Base-by-base conservation (phyloP, 2,797 vertebrate species). In the Hemitrygon akajei region DNA sequence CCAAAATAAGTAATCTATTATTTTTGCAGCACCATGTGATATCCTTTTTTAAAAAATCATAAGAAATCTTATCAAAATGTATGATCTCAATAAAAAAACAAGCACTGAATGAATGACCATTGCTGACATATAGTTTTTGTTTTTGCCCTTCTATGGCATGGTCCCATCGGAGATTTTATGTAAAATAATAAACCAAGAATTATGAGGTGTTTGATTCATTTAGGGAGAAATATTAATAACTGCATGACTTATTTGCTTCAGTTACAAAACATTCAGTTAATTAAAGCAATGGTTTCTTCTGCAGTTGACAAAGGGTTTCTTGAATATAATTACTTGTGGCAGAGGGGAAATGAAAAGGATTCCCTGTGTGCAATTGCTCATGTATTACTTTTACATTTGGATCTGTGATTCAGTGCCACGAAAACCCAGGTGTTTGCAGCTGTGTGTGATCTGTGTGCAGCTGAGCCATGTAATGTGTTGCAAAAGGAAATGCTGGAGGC, bases 261-360 rank as follows among this genome's bases (percentile, higher is more conserved):
- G 86, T 40, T 91, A 91, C n/a, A 37, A 63, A 91, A 40, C 40
- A 34, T 71, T 91, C 37, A 71, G 66, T 71, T 91, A 71, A 91
- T 91, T 91, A 27, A 40, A 73, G 37, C 63, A 9, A 16, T 69
- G 7, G 25, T 18, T 66, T 87, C 14, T 9, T 91, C 40, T 47
- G 40, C 4, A 71, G n/a, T 71, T 34, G 34, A 20, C 1, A 34
- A 73, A 66, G 18, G n/a, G 0, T 10, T 92, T 73, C 66, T 73
- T 47, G 89, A 92, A 92, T 27, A 73, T 40, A 25, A 92, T 73
- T 73, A 73, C 25, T 73, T 71, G 37, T 92, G 69, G 34, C 69
- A 92, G 69, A 73, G 63, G 37, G 34, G 34, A 40, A 40, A 22
- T 91, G 66, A 92, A 40, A 92, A 92, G 20, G 9, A 47, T 18